phyloP scores from a whole-genome alignment of 2,797 vertebrate genomes.

The Hoplostethus atlanticus region DNA sequence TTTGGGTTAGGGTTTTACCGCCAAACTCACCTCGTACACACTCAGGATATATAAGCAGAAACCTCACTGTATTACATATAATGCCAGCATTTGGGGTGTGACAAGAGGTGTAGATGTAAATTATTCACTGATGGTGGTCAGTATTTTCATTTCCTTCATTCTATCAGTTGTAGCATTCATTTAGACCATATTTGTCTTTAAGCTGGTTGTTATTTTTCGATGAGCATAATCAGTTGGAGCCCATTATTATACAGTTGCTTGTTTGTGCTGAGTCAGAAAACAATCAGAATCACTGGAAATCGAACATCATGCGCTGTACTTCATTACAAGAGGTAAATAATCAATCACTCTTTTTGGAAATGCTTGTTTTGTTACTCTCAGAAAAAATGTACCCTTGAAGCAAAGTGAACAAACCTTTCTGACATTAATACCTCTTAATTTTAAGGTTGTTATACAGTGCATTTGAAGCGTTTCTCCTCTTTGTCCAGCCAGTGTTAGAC shows the following conservation, averaged over 20 bases:
- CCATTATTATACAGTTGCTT: slow-evolving; percentile 39
- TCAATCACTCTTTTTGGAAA: slow-evolving; percentile 57
- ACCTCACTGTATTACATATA: slow-evolving; percentile 54
- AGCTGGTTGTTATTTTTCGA: slow-evolving; percentile 28
- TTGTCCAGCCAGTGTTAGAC: slow-evolving; percentile 72
- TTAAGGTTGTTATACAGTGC: slow-evolving; percentile 73
- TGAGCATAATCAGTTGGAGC: slow-evolving; percentile 36
- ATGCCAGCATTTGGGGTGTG: slow-evolving; percentile 48
- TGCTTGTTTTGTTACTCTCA: slow-evolving; percentile 82
- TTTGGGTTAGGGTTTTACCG: slow-evolving; percentile 30
- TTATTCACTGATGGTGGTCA: slow-evolving; percentile 61
- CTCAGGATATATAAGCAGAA: slow-evolving; percentile 76
- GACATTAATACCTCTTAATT: slow-evolving; percentile 90
- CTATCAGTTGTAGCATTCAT: slow-evolving; percentile 49
- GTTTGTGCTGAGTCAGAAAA: slow-evolving; percentile 57
- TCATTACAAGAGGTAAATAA: slow-evolving; percentile 54
- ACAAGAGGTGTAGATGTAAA: slow-evolving; percentile 38
- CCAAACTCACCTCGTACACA: slow-evolving; percentile 48
- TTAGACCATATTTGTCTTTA: slow-evolving; percentile 56
- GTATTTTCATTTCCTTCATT: slow-evolving; percentile 62
- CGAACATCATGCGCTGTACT: slow-evolving; percentile 54
- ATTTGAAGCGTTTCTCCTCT: slow-evolving; percentile 71
- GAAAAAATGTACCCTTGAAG: slow-evolving; percentile 78
- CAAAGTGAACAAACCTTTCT: slow-evolving; percentile 80
- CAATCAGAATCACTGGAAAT: slow-evolving; percentile 69